Conservation (phyloP, 1,140 invertebrate species). For the Drosophila trapezifrons region DNA sequence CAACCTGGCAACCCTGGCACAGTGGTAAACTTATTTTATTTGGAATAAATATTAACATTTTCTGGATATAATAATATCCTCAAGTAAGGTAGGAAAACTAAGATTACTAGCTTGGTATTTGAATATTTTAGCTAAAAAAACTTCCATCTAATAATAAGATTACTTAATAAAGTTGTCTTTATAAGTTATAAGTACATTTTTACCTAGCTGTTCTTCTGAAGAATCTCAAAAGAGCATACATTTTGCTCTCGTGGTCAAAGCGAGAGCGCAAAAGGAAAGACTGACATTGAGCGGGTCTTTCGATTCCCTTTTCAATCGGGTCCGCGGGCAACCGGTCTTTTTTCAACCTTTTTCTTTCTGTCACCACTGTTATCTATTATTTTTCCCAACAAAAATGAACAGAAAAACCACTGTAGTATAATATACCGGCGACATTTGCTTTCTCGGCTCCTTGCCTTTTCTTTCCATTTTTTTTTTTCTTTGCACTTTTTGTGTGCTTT, state of each 20-base stretch:
- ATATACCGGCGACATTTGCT: conserved; percentile 18
- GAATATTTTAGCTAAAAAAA: too few relatives aligned
- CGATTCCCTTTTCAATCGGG: too few relatives aligned
- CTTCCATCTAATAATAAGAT: too few relatives aligned
- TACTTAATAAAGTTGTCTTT: not conserved
- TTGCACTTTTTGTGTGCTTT: conserved; percentile 4
- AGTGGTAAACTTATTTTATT: not conserved
- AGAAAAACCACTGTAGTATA: conserved; percentile 12
- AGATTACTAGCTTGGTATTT: too few relatives aligned
- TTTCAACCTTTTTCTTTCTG: too few relatives aligned
- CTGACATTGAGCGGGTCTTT: too few relatives aligned
- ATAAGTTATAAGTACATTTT: not conserved
- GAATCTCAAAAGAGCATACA: too few relatives aligned
- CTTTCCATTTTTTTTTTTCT: not conserved
- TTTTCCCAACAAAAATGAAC: not conserved
- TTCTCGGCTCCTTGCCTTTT: conserved; percentile 3
- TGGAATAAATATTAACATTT: not conserved
- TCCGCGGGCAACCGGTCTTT: too few relatives aligned
- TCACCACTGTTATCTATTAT: not conserved
- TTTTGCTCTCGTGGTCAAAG: too few relatives aligned
- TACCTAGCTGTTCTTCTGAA: not conserved
- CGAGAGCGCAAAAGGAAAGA: too few relatives aligned
- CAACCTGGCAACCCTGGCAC: conserved; percentile 19
- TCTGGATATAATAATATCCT: not conserved
- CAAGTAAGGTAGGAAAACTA: too few relatives aligned